Base-by-base conservation (phyloP, 2,888 invertebrate genomes). In the Ethmia dodecea region DNA sequence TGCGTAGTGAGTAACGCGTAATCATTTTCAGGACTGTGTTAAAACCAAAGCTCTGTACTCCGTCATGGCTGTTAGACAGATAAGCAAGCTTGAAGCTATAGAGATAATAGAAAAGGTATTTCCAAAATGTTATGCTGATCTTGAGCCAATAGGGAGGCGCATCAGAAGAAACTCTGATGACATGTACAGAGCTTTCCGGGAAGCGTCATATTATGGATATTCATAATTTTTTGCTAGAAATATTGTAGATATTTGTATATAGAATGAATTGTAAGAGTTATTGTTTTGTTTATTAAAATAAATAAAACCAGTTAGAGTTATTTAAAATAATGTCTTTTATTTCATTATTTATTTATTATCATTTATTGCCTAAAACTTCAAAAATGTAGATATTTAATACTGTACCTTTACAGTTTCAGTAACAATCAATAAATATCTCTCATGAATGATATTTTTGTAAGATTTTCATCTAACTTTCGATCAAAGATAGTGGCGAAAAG, bases 91-190 rank as follows among this genome's bases (percentile, higher is more conserved):
- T 31, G 91, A 95, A 64, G 97, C 96, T 0, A 77, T 89, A 10
- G 89, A 89, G 15, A 91, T 93, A 0, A 93, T 98, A 13, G 93
- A 97, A 48, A 89, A 92, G 58, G 97, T 98, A 1, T 98, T 98
- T 74, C 88, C 92, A 0, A 93, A 91, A 66, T 98, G 98, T 70
- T 98, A 98, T 61, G 89, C 90, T 12, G 98, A 98, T 72, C 83
- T 97, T 51, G 98, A 98, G 65, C 98, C 98, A 0, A 89, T 98
- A 31, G 97, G 97, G 0, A 83, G 94, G 47, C 79, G 94, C 43
- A 84, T 94, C 43, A 88, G 92, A 46, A 86, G 93, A 38, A 93
- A 93, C 62, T 94, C 94, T 0, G 75, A 87, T 1, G 95, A 96
- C 57, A 92, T 93, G 87, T 71, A 89, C 3, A 89, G 89, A 63